Evolutionary conservation across 2,113 vertebrate genomes (phyloP).

Genomic region (Ailurus styani): DNA sequence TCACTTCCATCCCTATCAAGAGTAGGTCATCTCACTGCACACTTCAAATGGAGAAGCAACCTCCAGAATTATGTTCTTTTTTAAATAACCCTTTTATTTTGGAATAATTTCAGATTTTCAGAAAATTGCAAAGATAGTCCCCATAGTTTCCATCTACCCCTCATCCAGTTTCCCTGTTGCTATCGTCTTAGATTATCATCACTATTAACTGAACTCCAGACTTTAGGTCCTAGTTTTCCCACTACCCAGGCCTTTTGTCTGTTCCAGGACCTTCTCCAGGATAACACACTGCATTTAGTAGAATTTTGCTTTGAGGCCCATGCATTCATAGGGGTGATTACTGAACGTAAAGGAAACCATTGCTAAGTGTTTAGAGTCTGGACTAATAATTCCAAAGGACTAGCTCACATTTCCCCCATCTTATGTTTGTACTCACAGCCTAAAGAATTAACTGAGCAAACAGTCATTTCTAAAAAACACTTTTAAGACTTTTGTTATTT

Average conservation of each 20-base stretch:
- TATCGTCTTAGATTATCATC: neutral
- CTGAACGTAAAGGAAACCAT: neutral
- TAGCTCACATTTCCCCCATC: neutral
- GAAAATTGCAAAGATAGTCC: neutral
- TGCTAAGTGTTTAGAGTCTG: neutral
- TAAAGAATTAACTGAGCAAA: neutral
- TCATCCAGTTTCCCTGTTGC: neutral
- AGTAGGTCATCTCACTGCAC: too few species aligned
- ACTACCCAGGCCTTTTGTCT: neutral
- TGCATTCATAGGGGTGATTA: neutral
- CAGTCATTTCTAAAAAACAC: neutral
- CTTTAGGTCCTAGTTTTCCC: neutral
- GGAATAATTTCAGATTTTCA: neutral
- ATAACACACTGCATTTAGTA: neutral
- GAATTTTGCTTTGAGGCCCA: neutral
- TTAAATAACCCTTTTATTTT: neutral
- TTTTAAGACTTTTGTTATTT: neutral
- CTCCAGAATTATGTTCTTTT: neutral
- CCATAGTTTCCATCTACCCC: neutral
- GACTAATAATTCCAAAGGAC: neutral
- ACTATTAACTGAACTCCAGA: neutral
- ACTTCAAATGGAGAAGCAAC: neutral
- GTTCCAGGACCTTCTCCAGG: neutral
- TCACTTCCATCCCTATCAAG: neutral
- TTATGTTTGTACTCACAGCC: neutral